Evolutionary conservation across 2,888 invertebrate genomes (phyloP).

Genomic region (Leucania comma): DNA sequence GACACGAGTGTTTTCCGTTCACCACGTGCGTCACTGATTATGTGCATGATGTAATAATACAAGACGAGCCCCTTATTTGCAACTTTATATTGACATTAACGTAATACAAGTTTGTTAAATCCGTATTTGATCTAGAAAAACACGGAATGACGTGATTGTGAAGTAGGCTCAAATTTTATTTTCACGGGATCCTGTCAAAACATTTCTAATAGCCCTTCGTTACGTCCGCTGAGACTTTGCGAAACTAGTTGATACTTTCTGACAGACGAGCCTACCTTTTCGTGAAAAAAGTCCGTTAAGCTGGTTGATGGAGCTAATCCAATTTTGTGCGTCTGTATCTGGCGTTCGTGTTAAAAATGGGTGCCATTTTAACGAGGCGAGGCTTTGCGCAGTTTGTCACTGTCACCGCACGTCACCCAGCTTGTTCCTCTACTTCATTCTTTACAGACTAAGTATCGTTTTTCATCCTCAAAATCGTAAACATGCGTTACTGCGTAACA

Average conservation of each 20-base stretch:
- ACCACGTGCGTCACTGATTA: constrained; percentile 15
- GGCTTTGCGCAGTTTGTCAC: constrained; percentile 47
- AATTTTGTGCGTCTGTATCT: constrained; percentile 34
- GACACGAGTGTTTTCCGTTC: background rate
- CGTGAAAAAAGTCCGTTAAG: constrained; percentile 31
- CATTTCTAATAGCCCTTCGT: constrained; percentile 6
- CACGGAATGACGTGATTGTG: constrained; percentile 3
- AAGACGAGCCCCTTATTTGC: constrained; percentile 23
- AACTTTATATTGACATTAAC: background rate
- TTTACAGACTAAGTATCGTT: constrained; percentile 24
- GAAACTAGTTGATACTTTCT: constrained; percentile 12
- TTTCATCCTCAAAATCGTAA: constrained; percentile 45
- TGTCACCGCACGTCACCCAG: constrained; percentile 52
- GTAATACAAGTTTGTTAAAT: background rate
- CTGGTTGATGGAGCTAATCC: constrained; percentile 38
- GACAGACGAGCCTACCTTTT: constrained; percentile 20
- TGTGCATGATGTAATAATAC: constrained; percentile 32
- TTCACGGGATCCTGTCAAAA: constrained; percentile 26
- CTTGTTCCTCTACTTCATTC: constrained; percentile 40
- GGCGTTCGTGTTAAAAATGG: constrained; percentile 43
- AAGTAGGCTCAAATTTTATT: constrained; percentile 1
- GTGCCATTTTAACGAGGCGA: constrained; percentile 42
- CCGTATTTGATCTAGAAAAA: constrained; percentile 13
- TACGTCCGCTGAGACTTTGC: constrained; percentile 12
- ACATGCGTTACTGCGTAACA: constrained; percentile 35